Evolutionary conservation across 64 coral and sea anemone genomes (phyloP), one percentile per base, ranked within the genome.

Genomic region (Pocillopora damicornis): DNA sequence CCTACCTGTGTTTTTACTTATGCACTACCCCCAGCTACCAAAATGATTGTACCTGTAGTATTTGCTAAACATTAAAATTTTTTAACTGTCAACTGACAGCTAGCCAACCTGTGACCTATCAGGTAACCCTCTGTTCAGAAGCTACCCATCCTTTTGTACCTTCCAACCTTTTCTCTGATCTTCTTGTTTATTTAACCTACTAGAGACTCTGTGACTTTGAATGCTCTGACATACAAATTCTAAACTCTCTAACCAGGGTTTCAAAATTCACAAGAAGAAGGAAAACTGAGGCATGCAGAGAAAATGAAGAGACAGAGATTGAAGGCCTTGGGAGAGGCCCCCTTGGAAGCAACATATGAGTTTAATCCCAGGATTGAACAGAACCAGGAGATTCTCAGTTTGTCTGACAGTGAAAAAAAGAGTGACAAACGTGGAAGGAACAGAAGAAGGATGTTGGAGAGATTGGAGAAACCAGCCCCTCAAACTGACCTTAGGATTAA

Each of bases 281-380:
- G 82, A 1, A 79, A 91, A 36, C 76, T 91, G 14, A 87, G 37
- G 11, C 90, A 91, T 22, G 82, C 75, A 3, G 90, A 91, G 42
- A 91, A 87, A 66, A 87, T 91, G 90, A 91, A 91, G 51, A 51
- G 75, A 15, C 90, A 91, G 30, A 87, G 77, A 80, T 63, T 71
- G 5, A 91, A 79, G 60, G 90, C 90, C 2, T 7, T 91, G 2
- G 90, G 90, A 5, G 68, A 76, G 7, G 83, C 90, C 1, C 90
- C 90, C 10, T 75, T 91, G 22, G 90, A 91, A 63, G 61, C 90
- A 35, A 91, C 90, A 17, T 91, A 91, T 36, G 90, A 91, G 15
- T 36, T 79, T 26, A 91, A 91, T 64, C 90, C 90, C 2, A 73
- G 90, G 26, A 87, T 91, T 2, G 77, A 91, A 61, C 25, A 87